Percentiles rank a stretch among this genome's conserved stretches.
Evolutionary conservation across 2,888 invertebrate species (phyloP).

Genomic region (Amphipoea oculea): DNA sequence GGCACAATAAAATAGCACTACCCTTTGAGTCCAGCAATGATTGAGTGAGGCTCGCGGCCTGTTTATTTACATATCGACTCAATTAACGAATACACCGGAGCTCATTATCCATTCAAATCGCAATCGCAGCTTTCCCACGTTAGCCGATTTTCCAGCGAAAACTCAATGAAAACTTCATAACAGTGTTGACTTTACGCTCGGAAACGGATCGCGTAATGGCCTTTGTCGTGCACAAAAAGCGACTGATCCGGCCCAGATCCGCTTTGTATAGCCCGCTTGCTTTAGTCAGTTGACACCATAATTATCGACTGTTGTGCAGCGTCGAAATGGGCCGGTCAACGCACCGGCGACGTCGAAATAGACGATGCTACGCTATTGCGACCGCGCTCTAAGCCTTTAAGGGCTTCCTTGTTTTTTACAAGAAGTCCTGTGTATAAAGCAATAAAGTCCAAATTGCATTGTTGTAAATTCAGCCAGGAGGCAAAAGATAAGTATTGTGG

Average conservation of each 20-base stretch:
- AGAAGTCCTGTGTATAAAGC: slow-evolving; percentile 41
- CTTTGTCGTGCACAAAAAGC: slow-evolving; percentile 88
- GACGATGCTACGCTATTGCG: slow-evolving; percentile 65
- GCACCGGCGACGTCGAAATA: slow-evolving; percentile 77
- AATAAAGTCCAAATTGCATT: slow-evolving; percentile 53
- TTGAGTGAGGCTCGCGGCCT: slow-evolving; percentile 76
- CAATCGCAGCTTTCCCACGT: slow-evolving; percentile 84
- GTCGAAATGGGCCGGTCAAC: slow-evolving; percentile 81
- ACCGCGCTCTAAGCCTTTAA: slow-evolving; percentile 68
- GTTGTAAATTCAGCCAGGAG: slow-evolving; percentile 25
- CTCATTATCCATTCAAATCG: slow-evolving; percentile 89
- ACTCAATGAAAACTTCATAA: slow-evolving; percentile 88
- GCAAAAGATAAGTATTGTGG: slow-evolving; percentile 51
- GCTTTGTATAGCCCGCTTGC: slow-evolving; percentile 86
- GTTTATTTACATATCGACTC: slow-evolving; percentile 88
- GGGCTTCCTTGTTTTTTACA: slow-evolving; percentile 66
- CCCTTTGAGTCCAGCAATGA: slow-evolving; percentile 84
- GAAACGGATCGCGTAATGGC: slow-evolving; percentile 88
- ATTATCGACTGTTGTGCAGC: slow-evolving; percentile 83
- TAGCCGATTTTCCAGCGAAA: slow-evolving; percentile 85
- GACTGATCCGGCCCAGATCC: slow-evolving; percentile 86
- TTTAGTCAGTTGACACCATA: slow-evolving; percentile 87
- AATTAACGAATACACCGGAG: slow-evolving; percentile 85
- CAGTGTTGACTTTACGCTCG: slow-evolving; percentile 87
- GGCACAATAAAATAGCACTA: slow-evolving; percentile 79